Conservation (phyloP, 1,140 invertebrate species). For the Euura lappo region DNA sequence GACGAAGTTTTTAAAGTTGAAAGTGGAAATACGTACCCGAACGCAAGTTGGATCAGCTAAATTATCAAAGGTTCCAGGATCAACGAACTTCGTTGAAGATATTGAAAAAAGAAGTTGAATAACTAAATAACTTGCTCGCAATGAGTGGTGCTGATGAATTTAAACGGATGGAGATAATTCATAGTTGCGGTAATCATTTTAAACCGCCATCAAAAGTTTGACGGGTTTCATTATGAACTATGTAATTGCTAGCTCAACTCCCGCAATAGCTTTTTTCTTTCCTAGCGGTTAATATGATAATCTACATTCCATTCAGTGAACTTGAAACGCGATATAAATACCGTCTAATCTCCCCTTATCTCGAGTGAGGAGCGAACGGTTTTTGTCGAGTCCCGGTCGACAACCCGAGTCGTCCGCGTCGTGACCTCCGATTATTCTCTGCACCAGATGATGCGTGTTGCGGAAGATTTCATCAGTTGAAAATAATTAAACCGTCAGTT, state of each 20-base stretch:
- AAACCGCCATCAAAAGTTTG: too few relatives aligned
- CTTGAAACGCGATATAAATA: neutral
- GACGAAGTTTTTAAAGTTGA: too few relatives aligned
- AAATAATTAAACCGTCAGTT: conserved; percentile 1
- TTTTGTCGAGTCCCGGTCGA: neutral
- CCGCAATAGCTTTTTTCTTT: too few relatives aligned
- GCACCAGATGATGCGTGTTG: neutral
- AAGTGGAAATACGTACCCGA: neutral
- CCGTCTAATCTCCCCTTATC: conserved; percentile 2
- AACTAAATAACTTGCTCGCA: neutral
- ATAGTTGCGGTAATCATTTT: too few relatives aligned
- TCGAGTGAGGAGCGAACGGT: neutral
- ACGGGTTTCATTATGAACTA: too few relatives aligned
- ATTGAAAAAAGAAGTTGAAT: neutral
- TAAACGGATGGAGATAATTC: too few relatives aligned
- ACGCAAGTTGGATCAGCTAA: neutral
- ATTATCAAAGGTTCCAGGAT: neutral
- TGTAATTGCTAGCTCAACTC: too few relatives aligned
- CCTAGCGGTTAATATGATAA: too few relatives aligned
- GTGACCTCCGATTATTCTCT: neutral
- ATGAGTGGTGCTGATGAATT: neutral
- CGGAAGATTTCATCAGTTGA: neutral
- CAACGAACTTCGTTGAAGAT: neutral
- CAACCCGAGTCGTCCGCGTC: neutral
- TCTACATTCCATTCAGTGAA: neutral